Percentiles rank a stretch among this genome's conserved stretches.
phyloP scores from a whole-genome alignment of 1,140 invertebrate species.

The Lethrus apterus region DNA sequence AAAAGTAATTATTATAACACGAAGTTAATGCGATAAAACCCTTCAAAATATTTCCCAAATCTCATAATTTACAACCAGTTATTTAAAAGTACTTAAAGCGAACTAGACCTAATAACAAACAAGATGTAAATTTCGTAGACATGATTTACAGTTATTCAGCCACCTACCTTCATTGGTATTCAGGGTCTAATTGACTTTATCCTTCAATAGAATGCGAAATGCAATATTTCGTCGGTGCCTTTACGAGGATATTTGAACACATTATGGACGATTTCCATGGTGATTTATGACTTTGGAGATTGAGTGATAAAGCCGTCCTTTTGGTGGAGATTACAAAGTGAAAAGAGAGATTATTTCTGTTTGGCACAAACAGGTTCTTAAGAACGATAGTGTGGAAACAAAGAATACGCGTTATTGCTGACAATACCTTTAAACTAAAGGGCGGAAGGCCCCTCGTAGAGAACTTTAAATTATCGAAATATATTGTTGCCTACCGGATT shows the following conservation, averaged over 20 bases:
- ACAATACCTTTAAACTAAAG: background rate
- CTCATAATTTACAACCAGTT: no score
- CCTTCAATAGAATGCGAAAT: slow-evolving; percentile 26
- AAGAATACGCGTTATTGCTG: slow-evolving; percentile 12
- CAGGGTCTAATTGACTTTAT: slow-evolving; percentile 25
- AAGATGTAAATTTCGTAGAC: slow-evolving; percentile 18
- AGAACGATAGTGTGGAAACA: slow-evolving; percentile 18
- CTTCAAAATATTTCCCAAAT: no score
- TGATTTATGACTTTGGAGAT: slow-evolving; percentile 32
- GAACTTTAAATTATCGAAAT: no score
- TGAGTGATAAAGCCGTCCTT: slow-evolving; percentile 26
- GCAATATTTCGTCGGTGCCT: slow-evolving; percentile 22
- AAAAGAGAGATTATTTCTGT: slow-evolving; percentile 27
- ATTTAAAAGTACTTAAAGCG: no score
- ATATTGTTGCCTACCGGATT: no score
- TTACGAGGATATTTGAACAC: slow-evolving; percentile 28
- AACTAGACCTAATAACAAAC: slow-evolving; percentile 14
- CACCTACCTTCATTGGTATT: slow-evolving; percentile 23
- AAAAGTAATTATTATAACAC: no score
- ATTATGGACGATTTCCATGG: slow-evolving; percentile 30
- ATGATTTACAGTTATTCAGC: slow-evolving; percentile 23
- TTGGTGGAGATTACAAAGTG: slow-evolving; percentile 20
- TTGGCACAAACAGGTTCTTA: slow-evolving; percentile 22
- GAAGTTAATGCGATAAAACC: no score
- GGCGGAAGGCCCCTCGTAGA: no score